Percentiles rank a stretch among this genome's conserved stretches.
These are phyloP conservation scores for Procavia capensis DNA, from an alignment of 2,113 vertebrate genomes.

Conservation along the genomic window DNA sequence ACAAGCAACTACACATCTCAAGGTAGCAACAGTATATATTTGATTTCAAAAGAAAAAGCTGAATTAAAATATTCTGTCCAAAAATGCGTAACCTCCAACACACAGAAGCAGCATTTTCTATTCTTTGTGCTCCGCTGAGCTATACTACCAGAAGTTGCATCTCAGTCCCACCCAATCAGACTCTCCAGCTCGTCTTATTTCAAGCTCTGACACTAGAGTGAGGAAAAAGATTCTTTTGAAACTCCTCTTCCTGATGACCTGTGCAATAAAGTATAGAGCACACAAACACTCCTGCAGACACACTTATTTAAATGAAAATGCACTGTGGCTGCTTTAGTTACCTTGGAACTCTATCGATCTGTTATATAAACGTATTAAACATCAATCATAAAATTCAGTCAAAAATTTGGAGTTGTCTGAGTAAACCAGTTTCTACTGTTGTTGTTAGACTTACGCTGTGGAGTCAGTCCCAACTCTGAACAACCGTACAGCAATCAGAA, in stretches of 20 bases:
- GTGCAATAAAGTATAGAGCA: not conserved
- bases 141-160: constrained; percentile 75
- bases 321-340: constrained; percentile 28
- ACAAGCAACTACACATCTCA: constrained; percentile 85
- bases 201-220: constrained; percentile 76
- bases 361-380: constrained; percentile 65
- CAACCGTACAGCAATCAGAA: too few species aligned
- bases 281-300: not conserved
- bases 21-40: constrained; percentile 82
- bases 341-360: constrained; percentile 8
- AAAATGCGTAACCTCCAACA: constrained; percentile 74
- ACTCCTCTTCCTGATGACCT: constrained; percentile 31
- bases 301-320: constrained; percentile 28
- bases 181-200: constrained; percentile 79
- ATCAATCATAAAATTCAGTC: constrained; percentile 74
- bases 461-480: too few species aligned
- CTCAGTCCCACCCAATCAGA: constrained; percentile 78
- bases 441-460: constrained; percentile 36
- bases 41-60: constrained; percentile 84
- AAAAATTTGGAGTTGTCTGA: constrained; percentile 62
- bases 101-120: constrained; percentile 75
- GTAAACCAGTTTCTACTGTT: constrained; percentile 68
- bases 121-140: constrained; percentile 71
- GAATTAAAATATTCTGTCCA: constrained; percentile 81
- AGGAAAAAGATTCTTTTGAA: constrained; percentile 79